phyloP scores from a whole-genome alignment of 1,140 invertebrate species.

The Eciton burchellii region DNA sequence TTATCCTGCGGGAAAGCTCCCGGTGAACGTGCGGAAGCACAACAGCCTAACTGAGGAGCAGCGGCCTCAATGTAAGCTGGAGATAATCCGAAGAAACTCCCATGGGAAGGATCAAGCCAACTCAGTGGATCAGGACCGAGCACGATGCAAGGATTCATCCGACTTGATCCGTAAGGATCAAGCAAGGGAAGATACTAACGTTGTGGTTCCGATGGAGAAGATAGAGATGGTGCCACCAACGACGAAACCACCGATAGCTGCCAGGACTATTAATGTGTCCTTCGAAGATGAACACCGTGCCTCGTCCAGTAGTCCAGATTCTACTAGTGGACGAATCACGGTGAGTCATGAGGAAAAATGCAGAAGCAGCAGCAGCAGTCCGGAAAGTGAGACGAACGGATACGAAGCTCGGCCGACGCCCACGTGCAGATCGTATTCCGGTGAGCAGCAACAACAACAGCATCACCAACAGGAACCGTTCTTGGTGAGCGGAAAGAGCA shows the following conservation, averaged over 20 bases:
- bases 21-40: constrained; percentile 30
- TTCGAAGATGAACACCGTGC: constrained; percentile 38
- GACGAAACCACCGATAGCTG: neutral
- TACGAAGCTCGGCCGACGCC: constrained; percentile 50
- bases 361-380: constrained; percentile 24
- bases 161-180: constrained; percentile 26
- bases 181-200: neutral
- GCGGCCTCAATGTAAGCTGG: constrained; percentile 25
- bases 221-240: constrained; percentile 10
- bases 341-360: constrained; percentile 30
- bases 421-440: constrained; percentile 24
- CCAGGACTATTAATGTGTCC: constrained; percentile 38
- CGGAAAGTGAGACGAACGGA: neutral
- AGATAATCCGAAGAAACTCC: constrained; percentile 22
- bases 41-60: constrained; percentile 44
- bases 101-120: constrained; percentile 22
- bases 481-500: constrained; percentile 19
- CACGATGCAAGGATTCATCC: neutral
- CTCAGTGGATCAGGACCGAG: constrained; percentile 11
- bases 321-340: neutral
- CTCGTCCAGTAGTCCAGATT: constrained; percentile 25
- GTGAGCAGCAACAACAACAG: constrained; percentile 31
- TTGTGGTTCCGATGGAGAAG: constrained; percentile 1
- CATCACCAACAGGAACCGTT: constrained; percentile 43
- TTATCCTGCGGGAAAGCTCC: constrained; percentile 21